Percentiles rank a stretch among this genome's conserved stretches.
Evolutionary conservation across 2,797 vertebrate species (phyloP).

Genomic region (Eremophila alpestris): DNA sequence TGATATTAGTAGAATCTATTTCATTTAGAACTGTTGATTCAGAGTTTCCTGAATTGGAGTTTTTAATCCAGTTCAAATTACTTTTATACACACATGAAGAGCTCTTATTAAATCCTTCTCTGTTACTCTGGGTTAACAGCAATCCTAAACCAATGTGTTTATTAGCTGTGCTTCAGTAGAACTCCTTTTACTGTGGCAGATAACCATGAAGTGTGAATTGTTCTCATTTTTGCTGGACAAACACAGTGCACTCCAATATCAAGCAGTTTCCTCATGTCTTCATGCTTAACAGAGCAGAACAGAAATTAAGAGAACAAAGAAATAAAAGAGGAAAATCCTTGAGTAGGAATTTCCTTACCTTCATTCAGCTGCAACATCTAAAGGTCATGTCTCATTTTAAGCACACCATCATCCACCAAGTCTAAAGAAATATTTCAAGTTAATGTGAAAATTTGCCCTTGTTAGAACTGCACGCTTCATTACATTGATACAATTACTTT

Average conservation of each 20-base stretch:
- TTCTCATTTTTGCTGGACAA: background rate
- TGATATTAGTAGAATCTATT: background rate
- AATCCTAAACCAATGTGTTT: background rate
- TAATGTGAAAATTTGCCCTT: background rate
- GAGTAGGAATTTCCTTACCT: background rate
- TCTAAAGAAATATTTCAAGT: background rate
- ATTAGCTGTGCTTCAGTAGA: background rate
- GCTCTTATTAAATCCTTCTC: background rate
- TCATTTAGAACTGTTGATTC: background rate
- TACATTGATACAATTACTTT: background rate
- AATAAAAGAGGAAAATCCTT: background rate
- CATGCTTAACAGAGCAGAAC: background rate
- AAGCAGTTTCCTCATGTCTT: background rate
- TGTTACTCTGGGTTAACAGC: background rate
- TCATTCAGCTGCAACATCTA: conserved; percentile 1
- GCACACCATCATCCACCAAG: background rate
- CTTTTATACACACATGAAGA: background rate
- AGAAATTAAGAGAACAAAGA: background rate
- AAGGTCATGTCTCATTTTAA: conserved; percentile 17
- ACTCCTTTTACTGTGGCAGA: background rate
- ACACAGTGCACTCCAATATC: background rate
- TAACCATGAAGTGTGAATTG: background rate
- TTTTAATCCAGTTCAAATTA: conserved; percentile 4
- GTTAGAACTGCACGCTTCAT: background rate
- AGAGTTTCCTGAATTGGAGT: background rate